Evolutionary conservation across 2,797 vertebrate genomes (phyloP).

Genomic region (Semotilus atromaculatus): DNA sequence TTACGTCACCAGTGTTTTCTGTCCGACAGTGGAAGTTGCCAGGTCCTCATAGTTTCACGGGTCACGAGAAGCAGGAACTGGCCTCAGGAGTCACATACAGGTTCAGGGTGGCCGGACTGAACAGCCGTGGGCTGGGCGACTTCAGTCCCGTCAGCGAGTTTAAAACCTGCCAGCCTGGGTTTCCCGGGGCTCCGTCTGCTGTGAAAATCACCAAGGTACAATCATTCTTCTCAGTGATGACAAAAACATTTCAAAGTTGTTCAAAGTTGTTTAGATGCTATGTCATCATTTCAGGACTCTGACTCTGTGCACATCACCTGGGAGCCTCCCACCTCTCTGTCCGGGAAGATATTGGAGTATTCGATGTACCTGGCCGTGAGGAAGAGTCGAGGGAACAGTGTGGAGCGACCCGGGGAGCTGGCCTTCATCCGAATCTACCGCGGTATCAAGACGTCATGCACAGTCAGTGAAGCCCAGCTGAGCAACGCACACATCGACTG

Average conservation of each 20-base stretch:
- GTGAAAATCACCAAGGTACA: constrained; percentile 94
- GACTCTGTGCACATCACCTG: constrained; percentile 96
- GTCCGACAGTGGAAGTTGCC: constrained; percentile 75
- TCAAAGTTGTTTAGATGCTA: neutral
- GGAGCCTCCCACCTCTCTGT: constrained; percentile 91
- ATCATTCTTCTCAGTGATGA: neutral
- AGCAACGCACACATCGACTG: constrained; percentile 93
- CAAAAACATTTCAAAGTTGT: neutral
- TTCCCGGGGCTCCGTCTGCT: constrained; percentile 95
- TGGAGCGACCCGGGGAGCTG: constrained; percentile 83
- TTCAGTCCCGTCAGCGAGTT: constrained; percentile 93
- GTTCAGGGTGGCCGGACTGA: constrained; percentile 93
- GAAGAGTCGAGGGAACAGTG: constrained; percentile 78
- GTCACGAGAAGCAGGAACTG: constrained; percentile 85
- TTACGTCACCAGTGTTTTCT: neutral
- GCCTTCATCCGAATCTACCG: constrained; percentile 96
- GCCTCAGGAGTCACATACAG: constrained; percentile 88
- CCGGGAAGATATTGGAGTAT: constrained; percentile 95
- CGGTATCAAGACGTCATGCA: constrained; percentile 91
- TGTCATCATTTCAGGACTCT: constrained; percentile 75
- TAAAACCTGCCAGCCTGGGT: constrained; percentile 96
- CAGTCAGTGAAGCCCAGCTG: constrained; percentile 85
- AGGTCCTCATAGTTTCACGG: constrained; percentile 82
- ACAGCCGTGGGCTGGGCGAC: constrained; percentile 88
- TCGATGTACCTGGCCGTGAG: constrained; percentile 96